A percentile compares a stretch with the other conserved stretches of the same genome.
These are phyloP conservation scores for Sebastes iracundus DNA, from an alignment of 2,797 vertebrate genomes.

Conservation along the genomic window DNA sequence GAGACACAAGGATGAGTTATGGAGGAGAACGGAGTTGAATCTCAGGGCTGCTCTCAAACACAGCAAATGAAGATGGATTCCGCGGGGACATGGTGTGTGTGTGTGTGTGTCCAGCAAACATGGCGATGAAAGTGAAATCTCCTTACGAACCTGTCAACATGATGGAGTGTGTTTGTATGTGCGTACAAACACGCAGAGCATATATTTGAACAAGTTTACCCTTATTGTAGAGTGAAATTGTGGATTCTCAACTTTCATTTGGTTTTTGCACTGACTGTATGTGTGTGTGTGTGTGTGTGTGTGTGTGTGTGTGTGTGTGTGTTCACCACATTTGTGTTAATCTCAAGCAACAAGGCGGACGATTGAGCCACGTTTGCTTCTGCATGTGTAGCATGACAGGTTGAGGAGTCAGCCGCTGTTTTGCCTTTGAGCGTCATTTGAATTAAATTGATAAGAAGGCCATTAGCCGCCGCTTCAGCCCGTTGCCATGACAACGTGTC, in stretches of 20 bases:
- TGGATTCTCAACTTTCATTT: neutral
- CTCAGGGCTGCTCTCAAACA: slow-evolving; percentile 59
- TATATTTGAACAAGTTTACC: slow-evolving; percentile 2
- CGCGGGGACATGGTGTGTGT: slow-evolving; percentile 9
- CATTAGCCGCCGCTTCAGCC: slow-evolving; percentile 69
- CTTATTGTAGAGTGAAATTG: neutral
- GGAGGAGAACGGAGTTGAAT: slow-evolving; percentile 38
- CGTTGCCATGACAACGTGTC: slow-evolving; percentile 71
- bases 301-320: neutral
- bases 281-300: neutral
- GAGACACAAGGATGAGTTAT: slow-evolving; percentile 59
- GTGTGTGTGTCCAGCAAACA: slow-evolving; percentile 16
- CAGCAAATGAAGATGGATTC: slow-evolving; percentile 74
- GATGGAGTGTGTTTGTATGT: slow-evolving; percentile 53
- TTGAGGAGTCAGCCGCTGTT: slow-evolving; percentile 47
- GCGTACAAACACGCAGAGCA: slow-evolving; percentile 11
- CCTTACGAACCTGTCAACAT: slow-evolving; percentile 58
- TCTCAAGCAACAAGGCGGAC: neutral
- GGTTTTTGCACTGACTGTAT: neutral
- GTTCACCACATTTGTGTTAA: neutral
- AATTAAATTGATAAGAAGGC: slow-evolving; percentile 73
- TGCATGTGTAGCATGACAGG: slow-evolving; percentile 2
- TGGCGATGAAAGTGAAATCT: slow-evolving; percentile 42
- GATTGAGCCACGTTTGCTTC: neutral
- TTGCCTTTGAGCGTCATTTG: slow-evolving; percentile 56